Base-by-base conservation (phyloP, 2,113 vertebrate genomes). In the Albula glossodonta region DNA sequence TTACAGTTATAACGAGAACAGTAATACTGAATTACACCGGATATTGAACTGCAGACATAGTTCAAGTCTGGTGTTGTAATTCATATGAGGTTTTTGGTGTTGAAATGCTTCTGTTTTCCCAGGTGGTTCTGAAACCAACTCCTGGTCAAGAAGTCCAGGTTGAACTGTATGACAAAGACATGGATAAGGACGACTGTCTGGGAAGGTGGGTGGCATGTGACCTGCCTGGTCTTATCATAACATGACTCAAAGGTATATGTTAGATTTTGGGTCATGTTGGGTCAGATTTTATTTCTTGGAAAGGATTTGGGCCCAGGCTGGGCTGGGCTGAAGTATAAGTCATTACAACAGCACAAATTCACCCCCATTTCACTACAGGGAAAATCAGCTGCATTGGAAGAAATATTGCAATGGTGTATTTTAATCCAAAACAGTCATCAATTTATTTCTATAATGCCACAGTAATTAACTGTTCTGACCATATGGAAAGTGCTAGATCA, bases 181-280 rank as follows among this genome's bases (percentile, higher is more conserved):
- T 98, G 86, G 96, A 97, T 89, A 95, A 95, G 89, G 97, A 98
- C 84, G 97, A 98, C 89, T 97, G 97, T 90, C 91, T 98, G 89
- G 97, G 97, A 91, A 96, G 97, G 97, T 97, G 90, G 91, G 92
- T 89, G 83, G 9, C 0, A 22, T n/a, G 41, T 17, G 60, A 77
- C 79, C 66, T 5, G 53, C 56, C 12, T 1, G 41, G 11, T 31
- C 41, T 31, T 6, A 48, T 78, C 31, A 41, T 41, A 41, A 41
- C 31, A 41, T 41, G 31, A 41, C 31, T 41, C 31, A 41, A 41
- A 41, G 31, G 31, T 41, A 41, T 78, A 2, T 78, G 74, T 19
- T 5, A 19, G 10, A 10, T 15, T 51, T 15, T 81, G 49, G 11
- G 19, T 41, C 31, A 41, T 41, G 31, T 41, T 41, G 31, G 31